Evolutionary conservation across 2,888 invertebrate species (phyloP), one percentile per base, ranked within the genome.

Genomic region (Poecilus cupreus): DNA sequence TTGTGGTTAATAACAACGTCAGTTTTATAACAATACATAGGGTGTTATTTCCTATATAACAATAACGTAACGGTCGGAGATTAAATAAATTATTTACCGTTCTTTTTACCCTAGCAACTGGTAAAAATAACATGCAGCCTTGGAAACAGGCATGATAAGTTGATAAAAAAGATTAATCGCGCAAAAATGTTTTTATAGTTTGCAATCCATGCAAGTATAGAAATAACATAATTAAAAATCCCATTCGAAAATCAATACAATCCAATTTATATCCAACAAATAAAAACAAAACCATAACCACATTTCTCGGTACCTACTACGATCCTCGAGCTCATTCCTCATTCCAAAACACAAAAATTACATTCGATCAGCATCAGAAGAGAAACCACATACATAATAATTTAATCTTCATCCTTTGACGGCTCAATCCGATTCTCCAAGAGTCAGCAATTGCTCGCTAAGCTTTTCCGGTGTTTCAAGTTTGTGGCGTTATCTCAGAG

Each of bases 321-420:
- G 32, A 37, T 37, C 10, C 64, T 37, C n/a, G n/a, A n/a, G n/a
- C n/a, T n/a, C 64, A 64, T 68, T 68, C 39, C 64, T 68, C 60
- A 60, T 60, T 60, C 60, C 60, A 60, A 68, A 68, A 68, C 64
- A 68, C 64, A 68, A 37, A 68, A 68, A 68, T 68, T 68, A 68
- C 64, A 68, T 68, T 68, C 64, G 64, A 68, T 68, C 64, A 68
- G 37, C 64, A 68, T 68, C 64, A 68, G 64, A 68, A 0, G 37
- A 68, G 64, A 68, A 37, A 68, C 64, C 64, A 68, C 64, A 68
- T 68, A 68, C 64, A 68, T 68, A 68, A 68, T 68, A 68, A 68
- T 68, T 68, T 68, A 68, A 68, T 68, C 64, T 68, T 37, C 16
- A 68, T 68, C 64, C 64, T 68, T 68, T 68, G 64, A 68, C 64